These are phyloP conservation scores for Eleutherodactylus coqui DNA, from an alignment of 2,797 vertebrate genomes.

Conservation along the genomic window DNA sequence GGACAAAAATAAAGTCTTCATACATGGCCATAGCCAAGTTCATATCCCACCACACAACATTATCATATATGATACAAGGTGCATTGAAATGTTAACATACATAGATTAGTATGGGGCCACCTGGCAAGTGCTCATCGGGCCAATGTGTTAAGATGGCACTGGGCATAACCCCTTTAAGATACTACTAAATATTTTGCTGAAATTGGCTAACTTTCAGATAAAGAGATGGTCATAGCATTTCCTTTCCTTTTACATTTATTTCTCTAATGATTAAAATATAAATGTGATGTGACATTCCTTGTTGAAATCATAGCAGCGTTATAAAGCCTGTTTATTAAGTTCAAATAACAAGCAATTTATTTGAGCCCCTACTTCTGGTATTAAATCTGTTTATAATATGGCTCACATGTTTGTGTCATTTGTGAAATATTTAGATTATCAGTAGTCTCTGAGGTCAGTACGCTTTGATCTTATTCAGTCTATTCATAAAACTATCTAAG, in stretches of 20 bases:
- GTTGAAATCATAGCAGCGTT: neutral
- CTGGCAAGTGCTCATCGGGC: too few species aligned
- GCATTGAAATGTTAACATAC: too few species aligned
- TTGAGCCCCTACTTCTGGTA: constrained; percentile 13
- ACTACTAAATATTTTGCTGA: neutral
- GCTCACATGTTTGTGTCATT: constrained; percentile 45
- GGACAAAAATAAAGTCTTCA: too few species aligned
- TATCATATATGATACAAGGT: too few species aligned
- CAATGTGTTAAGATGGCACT: too few species aligned
- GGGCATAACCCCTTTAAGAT: neutral
- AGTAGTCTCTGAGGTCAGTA: constrained; percentile 39
- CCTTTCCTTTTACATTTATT: neutral
- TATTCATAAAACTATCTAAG: constrained; percentile 36
- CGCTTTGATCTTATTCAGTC: constrained; percentile 55
- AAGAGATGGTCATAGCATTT: neutral
- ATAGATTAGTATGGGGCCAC: too few species aligned
- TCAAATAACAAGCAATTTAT: neutral
- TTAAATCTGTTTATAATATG: constrained; percentile 44
- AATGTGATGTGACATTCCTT: neutral
- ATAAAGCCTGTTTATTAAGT: neutral
- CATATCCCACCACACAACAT: too few species aligned
- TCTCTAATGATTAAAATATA: neutral
- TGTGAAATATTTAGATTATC: constrained; percentile 58
- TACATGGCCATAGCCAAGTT: too few species aligned
- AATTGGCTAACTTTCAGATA: neutral